phyloP scores from a whole-genome alignment of 2,113 vertebrate species.

The Microtus pennsylvanicus region DNA sequence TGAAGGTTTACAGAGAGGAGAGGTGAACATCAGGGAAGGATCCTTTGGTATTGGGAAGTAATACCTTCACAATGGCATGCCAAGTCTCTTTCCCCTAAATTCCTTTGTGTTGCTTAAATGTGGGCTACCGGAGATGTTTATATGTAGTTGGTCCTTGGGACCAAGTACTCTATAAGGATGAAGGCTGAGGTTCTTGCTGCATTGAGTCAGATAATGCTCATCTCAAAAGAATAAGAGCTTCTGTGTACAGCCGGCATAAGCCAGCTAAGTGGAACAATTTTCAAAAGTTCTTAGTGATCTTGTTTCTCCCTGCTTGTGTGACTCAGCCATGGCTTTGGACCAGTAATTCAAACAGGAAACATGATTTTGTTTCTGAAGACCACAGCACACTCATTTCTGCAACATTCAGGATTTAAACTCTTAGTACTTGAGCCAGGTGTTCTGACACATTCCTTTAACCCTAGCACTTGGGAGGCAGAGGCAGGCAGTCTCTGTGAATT shows the following conservation, averaged over 20 bases:
- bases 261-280: background rate
- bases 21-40: background rate
- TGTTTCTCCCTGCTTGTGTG: conserved; percentile 6
- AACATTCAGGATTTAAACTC: conserved; percentile 48
- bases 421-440: background rate
- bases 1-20: background rate
- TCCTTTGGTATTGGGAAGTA: background rate
- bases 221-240: background rate
- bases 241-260: background rate
- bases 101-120: background rate
- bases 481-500: background rate
- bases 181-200: background rate
- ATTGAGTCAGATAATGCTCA: conserved; percentile 19
- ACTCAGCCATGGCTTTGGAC: background rate
- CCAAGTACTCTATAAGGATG: background rate
- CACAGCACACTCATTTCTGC: background rate
- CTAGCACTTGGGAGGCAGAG: background rate
- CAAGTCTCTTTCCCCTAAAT: background rate
- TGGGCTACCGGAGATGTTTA: background rate
- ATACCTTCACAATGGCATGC: background rate
- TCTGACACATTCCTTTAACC: background rate
- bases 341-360: conserved; percentile 9
- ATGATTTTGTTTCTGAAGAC: background rate
- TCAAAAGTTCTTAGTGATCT: background rate
- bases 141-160: background rate